Percentiles rank a stretch among this genome's conserved stretches.
phyloP scores from a whole-genome alignment of 2,113 vertebrate genomes.

The Myrmophylax atrothorax region DNA sequence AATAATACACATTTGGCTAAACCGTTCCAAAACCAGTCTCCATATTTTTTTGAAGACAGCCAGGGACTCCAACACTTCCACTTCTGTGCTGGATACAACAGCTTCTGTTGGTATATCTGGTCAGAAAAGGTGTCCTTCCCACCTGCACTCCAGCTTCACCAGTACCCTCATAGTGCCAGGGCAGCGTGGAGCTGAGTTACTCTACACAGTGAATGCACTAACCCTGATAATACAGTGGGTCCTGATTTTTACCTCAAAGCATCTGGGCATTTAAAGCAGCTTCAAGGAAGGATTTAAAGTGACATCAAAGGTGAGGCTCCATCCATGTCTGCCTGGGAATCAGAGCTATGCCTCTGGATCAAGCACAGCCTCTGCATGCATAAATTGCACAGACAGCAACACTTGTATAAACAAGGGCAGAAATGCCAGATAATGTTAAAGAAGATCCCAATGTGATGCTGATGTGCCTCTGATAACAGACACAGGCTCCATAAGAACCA shows the following conservation, averaged over 20 bases:
- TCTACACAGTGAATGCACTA: not conserved
- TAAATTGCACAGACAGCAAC: not conserved
- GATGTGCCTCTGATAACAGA: not conserved
- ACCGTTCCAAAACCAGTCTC: not conserved
- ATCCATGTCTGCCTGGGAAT: not conserved
- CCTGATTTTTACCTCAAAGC: not conserved
- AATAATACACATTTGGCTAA: not conserved
- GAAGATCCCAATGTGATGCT: not conserved
- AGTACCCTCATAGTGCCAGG: rapidly evolving
- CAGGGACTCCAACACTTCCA: not conserved
- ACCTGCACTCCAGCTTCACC: not conserved
- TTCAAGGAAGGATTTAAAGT: not conserved
- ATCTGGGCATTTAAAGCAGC: not conserved
- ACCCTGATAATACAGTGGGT: not conserved
- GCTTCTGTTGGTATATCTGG: not conserved
- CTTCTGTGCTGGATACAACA: not conserved
- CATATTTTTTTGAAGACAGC: not conserved
- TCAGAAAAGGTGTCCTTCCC: not conserved
- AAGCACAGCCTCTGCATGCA: not conserved
- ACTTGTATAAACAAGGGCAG: not conserved
- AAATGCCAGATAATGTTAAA: not conserved
- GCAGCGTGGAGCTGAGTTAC: not conserved
- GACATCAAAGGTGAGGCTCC: not conserved
- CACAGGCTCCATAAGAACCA: not conserved
- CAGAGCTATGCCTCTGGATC: not conserved